Base-by-base conservation (phyloP, 2,888 invertebrate genomes). In the Choristoneura rosaceana region DNA sequence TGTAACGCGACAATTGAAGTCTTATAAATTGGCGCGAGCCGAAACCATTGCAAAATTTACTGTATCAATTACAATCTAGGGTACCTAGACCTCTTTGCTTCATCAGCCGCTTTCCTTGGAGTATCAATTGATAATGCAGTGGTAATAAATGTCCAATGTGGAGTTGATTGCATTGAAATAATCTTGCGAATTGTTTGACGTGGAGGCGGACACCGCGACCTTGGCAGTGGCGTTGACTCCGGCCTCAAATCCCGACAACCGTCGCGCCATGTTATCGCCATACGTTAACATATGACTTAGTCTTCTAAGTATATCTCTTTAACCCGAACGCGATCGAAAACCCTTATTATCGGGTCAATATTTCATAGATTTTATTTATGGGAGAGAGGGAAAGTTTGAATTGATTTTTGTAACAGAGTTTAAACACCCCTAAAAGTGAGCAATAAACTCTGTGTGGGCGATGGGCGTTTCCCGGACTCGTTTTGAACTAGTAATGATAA, bases 201-300 rank as follows among this genome's bases (percentile, higher is more conserved):
- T 71, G 58, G 69, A 64, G 82, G 80, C 86, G 87, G 83, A 80
- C 86, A 82, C 77, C 76, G 60, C 82, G 93, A 88, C 93, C 93
- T 93, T 93, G 93, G 84, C 87, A 84, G 84, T 89, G 92, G 88
- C 93, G 90, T 92, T 93, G 92, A 93, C 92, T 92, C 82, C 81
- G 84, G 83, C 89, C 89, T 89, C 85, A 87, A 90, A 90, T 89
- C 88, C 84, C 85, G 84, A 82, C 87, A 81, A 84, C 82, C 81
- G 82, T 79, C 84, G 79, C 84, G 83, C 82, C 84, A 68, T 68
- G 69, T 50, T 74, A 25, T 65, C 43, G 65, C 71, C 68, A 73
- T 69, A 59, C 69, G 50, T 68, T 33, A 59, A 68, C 67, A 62
- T 25, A 25, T 17, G 68, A 45, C 0, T 14, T 14, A 25, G 25